These are phyloP conservation scores for Tretioscincus oriximinensis DNA, from an alignment of 2,113 vertebrate genomes.

Conservation along the genomic window DNA sequence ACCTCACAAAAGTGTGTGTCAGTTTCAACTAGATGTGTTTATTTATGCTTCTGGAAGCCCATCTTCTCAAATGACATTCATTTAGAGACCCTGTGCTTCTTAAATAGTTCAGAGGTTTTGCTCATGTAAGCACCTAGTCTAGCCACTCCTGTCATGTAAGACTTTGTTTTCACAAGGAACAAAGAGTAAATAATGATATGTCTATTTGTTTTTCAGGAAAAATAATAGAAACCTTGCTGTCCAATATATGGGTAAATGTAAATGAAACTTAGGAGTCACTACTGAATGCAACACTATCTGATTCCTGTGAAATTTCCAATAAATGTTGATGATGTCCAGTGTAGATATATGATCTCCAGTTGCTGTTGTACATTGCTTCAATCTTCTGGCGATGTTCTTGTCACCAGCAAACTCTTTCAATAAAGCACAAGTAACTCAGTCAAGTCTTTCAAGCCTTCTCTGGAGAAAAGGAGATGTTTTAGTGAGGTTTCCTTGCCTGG, in stretches of 20 bases:
- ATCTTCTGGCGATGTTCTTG: not conserved
- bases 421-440: constrained; percentile 6
- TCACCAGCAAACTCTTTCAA: not conserved
- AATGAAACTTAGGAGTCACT: not conserved
- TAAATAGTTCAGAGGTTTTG: not conserved
- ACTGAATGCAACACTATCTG: not conserved
- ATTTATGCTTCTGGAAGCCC: not conserved
- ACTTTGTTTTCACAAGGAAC: not conserved
- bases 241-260: not conserved
- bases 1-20: not conserved
- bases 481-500: not conserved
- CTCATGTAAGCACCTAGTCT: not conserved
- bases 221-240: not conserved
- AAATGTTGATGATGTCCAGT: not conserved
- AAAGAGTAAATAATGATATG: not conserved
- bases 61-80: not conserved
- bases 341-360: not conserved
- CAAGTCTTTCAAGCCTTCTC: not conserved
- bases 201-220: not conserved
- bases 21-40: not conserved
- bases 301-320: not conserved
- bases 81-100: not conserved
- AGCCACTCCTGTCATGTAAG: not conserved
- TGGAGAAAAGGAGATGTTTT: not conserved
- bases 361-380: not conserved